Percentiles rank a stretch among this genome's conserved stretches.
Conservation (phyloP, 2,888 invertebrate genomes). For the Hypercompe scribonia region DNA sequence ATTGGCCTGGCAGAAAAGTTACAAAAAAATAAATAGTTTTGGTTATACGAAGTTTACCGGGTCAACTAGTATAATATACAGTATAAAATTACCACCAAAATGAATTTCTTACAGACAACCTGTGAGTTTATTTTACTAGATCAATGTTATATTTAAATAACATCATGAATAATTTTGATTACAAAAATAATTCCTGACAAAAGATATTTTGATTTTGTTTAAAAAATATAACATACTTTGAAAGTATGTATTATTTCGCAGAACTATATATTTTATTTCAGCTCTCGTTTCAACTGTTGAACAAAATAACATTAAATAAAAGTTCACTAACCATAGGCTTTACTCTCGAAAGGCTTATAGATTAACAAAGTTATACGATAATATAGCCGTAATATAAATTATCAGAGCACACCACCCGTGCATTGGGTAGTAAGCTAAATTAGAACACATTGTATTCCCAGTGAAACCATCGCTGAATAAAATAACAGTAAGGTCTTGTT, state of each 20-base stretch:
- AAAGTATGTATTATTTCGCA: background rate
- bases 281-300: background rate
- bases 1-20: too few relatives aligned
- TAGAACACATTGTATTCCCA: conserved; percentile 45
- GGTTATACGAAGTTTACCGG: too few relatives aligned
- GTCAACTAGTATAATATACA: too few relatives aligned
- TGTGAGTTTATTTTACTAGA: too few relatives aligned
- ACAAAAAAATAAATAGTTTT: too few relatives aligned
- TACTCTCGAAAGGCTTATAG: background rate
- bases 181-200: background rate
- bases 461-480: conserved; percentile 64
- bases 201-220: too few relatives aligned
- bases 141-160: too few relatives aligned
- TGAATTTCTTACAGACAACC: background rate
- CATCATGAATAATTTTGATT: background rate
- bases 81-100: background rate
- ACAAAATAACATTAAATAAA: background rate
- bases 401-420: conserved; percentile 14
- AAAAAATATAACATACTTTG: background rate
- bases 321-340: background rate
- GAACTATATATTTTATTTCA: background rate
- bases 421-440: conserved; percentile 37
- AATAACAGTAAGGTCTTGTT: conserved; percentile 64
- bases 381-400: conserved; percentile 17
- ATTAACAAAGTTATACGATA: background rate